A percentile compares a stretch with the other conserved stretches of the same genome.
Evolutionary conservation across 2,888 invertebrate genomes (phyloP).

Genomic region (Unio pictorum): DNA sequence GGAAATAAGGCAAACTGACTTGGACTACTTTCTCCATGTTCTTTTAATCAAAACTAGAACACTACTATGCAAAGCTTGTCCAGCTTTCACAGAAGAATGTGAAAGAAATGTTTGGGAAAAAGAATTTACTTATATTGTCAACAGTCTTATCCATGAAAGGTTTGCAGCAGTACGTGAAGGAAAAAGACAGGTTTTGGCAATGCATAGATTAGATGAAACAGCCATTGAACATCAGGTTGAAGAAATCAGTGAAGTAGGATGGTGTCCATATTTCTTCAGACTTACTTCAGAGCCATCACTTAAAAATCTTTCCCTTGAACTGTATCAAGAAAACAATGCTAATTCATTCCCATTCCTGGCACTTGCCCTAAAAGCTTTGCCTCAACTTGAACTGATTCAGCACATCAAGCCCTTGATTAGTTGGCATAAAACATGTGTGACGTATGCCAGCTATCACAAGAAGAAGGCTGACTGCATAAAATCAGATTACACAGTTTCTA

Average conservation of each 20-base stretch:
- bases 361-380: conserved; percentile 7
- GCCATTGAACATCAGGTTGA: conserved; percentile 2
- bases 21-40: conserved; percentile 11
- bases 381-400: conserved; percentile 16
- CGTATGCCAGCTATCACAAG: conserved; percentile 29
- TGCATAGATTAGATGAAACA: background rate
- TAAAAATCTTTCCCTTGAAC: conserved; percentile 12
- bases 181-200: background rate
- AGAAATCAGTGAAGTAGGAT: too few species aligned
- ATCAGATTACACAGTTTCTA: conserved; percentile 12
- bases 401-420: conserved; percentile 26
- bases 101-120: conserved; percentile 9
- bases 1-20: conserved; percentile 3
- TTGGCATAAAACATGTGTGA: conserved; percentile 36
- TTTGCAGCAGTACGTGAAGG: conserved; percentile 3
- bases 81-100: background rate
- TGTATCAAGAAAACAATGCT: conserved; percentile 3
- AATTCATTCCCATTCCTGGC: conserved; percentile 15
- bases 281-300: conserved; percentile 4
- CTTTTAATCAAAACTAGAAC: conserved; percentile 1
- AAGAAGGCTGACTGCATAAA: conserved; percentile 28
- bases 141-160: conserved; percentile 4
- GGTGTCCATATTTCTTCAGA: conserved; percentile 15
- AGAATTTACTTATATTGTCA: conserved; percentile 3
- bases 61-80: background rate